phyloP scores from a whole-genome alignment of 2,888 invertebrate genomes.

The Girardia tigrina region DNA sequence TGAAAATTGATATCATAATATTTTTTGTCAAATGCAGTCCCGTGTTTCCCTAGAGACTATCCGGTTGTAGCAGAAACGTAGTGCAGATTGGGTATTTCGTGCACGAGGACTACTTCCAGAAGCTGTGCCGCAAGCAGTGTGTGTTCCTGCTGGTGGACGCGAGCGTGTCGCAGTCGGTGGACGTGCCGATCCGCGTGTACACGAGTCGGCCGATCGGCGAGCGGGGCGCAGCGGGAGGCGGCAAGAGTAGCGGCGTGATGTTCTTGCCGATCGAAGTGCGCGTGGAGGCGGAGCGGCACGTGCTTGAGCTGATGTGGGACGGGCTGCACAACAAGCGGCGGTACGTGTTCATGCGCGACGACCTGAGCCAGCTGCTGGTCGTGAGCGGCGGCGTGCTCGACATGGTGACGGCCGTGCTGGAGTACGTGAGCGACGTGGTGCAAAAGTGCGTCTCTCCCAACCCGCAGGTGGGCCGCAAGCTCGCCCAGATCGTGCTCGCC shows the following conservation, averaged over 20 bases:
- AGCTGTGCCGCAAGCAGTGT: conserved; percentile 66
- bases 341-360: conserved; percentile 53
- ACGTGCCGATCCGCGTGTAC: conserved; percentile 67
- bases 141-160: conserved; percentile 91
- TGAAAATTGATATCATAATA: too few species aligned
- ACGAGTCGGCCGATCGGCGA: conserved; percentile 82
- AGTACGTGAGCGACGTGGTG: conserved; percentile 18
- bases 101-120: conserved; percentile 80
- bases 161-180: conserved; percentile 75
- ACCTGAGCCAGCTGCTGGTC: conserved; percentile 66
- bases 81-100: too few species aligned
- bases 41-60: too few species aligned
- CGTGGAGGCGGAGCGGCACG: conserved; percentile 70
- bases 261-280: conserved; percentile 85
- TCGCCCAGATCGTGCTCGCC: conserved; percentile 75
- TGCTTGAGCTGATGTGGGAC: conserved; percentile 66
- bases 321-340: conserved; percentile 59
- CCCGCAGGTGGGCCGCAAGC: conserved; percentile 63
- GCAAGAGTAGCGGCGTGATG: conserved; percentile 40
- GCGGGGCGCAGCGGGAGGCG: too few species aligned
- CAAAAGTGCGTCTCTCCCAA: conserved; percentile 16
- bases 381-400: conserved; percentile 66
- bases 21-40: too few species aligned
- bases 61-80: too few species aligned
- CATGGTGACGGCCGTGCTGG: conserved; percentile 60